Evolutionary conservation across 2,113 vertebrate genomes (phyloP), one percentile per base, ranked within the genome.

Genomic region (Sylvilagus bachmani): DNA sequence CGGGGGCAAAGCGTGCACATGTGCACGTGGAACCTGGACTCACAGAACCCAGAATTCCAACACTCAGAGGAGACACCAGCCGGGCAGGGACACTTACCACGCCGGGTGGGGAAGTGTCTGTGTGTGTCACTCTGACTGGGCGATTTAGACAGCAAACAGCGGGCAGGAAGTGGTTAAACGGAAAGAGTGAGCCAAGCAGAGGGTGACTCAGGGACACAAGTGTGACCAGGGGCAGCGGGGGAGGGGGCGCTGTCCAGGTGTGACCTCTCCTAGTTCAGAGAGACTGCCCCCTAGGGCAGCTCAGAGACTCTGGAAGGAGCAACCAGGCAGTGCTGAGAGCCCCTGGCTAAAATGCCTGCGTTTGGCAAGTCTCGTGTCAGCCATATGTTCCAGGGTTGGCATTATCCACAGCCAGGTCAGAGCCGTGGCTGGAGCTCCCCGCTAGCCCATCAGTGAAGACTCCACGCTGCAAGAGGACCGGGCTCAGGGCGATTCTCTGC

Each of bases 151-250:
- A 91, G 77, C 83, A 70, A 84, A 92, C 49, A 89, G 80, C 17
- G 51, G 77, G 58, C 97, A 96, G 95, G 96, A 97, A 95, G 96
- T 90, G 92, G 95, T 95, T 95, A 95, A 87, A 87, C 53, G 73
- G 55, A 77, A 84, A 73, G 58, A 36, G 44, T 51, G 93, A 69
- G 67, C 62, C 44, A 44, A 67, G 21, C 27, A 25, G 27, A 95
- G 25, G 29, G 38, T 90, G 89, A 97, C 93, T 93, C 61, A 74
- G 83, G 86, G 84, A 75, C 64, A 92, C 61, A 84, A 6, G 44
- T 3, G 10, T 66, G 75, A 62, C 77, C 92, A 19, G 10, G 58
- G 84, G 4, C 21, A 3, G 19, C 21, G 61, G 87, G 22, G 36
- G 25, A 62, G 19, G 64, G 10, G 36, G n/a, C 22, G 3, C 1